A percentile compares a stretch with the other conserved stretches of the same genome.
Evolutionary conservation across 2,113 vertebrate species (phyloP).

Genomic region (Macaca nemestrina): DNA sequence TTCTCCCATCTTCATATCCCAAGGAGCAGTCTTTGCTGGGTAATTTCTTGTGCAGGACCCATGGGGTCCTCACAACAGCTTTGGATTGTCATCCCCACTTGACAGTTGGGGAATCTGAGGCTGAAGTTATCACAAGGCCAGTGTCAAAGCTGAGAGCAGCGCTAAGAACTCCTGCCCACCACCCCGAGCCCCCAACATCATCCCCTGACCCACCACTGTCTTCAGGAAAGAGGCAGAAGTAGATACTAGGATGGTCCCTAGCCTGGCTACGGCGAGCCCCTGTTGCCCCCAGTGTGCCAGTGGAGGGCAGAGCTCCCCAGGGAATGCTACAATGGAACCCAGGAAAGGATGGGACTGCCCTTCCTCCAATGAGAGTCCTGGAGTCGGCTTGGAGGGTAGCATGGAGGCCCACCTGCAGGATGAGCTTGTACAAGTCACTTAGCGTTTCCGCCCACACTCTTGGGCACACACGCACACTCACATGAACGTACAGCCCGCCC

Average conservation of each 20-base stretch:
- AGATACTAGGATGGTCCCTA: no score
- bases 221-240: background rate
- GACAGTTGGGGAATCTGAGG: constrained; percentile 8
- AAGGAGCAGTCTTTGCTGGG: background rate
- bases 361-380: background rate
- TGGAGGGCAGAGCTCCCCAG: background rate
- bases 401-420: rapidly evolving
- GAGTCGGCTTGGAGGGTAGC: background rate
- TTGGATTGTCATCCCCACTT: background rate
- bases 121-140: background rate
- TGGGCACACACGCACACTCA: background rate
- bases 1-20: background rate
- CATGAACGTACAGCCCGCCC: rapidly evolving
- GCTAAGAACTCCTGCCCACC: background rate
- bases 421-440: background rate
- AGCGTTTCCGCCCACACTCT: background rate
- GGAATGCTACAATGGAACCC: background rate
- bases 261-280: rapidly evolving
- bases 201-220: rapidly evolving
- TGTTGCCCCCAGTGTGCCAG: background rate
- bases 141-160: background rate
- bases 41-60: background rate
- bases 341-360: background rate
- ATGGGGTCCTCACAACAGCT: background rate
- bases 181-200: rapidly evolving